Evolutionary conservation across 2,888 invertebrate species (phyloP), one percentile per base, ranked within the genome.

Genomic region (Anodontia alba): DNA sequence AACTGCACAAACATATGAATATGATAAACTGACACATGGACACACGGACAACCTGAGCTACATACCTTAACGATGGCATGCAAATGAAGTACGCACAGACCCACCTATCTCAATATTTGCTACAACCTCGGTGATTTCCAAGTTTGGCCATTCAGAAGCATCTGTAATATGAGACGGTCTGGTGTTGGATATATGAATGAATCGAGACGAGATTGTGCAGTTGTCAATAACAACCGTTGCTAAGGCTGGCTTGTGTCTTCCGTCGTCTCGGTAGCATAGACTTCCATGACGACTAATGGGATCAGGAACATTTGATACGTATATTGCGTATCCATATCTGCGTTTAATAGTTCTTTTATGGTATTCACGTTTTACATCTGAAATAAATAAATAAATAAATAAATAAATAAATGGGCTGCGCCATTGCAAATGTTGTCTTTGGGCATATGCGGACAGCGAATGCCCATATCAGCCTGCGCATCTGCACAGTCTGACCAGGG

Each of bases 81-180:
- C n/a, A n/a, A n/a, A n/a, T n/a, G n/a, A n/a, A n/a, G n/a, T n/a
- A n/a, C n/a, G n/a, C n/a, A n/a, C n/a, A n/a, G n/a, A n/a, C n/a
- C 33, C 33, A 83, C 83, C 83, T 73, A 20, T 43, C 12, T 78
- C 76, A 29, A 54, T 75, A 8, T 68, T 33, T 7, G 80, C 75
- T 43, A 75, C 36, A 7, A 83, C 76, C 38, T 83, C 83, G 8
- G 73, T 42, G n/a, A 83, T 38, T n/a, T 80, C 78, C 29, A 83
- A 67, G 70, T 83, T 83, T 20, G 83, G 80, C 38, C 43, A 76
- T 1, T 42, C 57, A 3, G 83, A 83, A 73, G 78, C 78, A 10
- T 43, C 43, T 7, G n/a, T 17, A 0, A 23, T 10, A n/a, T 17
- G 36, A 10, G 29, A 26, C 20, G 43, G 23, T 20, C 77, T 73